A percentile compares a stretch with the other conserved stretches of the same genome.
Evolutionary conservation across 2,888 invertebrate species (phyloP).

Genomic region (Leptura quadrifasciata): DNA sequence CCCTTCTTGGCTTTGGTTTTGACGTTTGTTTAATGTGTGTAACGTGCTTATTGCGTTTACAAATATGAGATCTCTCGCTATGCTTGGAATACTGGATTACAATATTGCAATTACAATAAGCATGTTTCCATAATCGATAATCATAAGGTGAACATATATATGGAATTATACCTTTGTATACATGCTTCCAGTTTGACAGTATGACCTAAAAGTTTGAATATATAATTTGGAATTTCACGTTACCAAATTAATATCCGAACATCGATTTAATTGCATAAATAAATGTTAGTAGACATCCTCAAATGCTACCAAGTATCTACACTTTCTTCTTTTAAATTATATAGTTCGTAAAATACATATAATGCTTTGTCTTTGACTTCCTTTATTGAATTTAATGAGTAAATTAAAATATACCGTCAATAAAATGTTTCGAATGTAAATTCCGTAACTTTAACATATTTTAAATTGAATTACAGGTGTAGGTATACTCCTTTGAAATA

Average conservation of each 20-base stretch:
- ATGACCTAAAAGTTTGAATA: background rate
- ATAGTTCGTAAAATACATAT: background rate
- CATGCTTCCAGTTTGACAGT: background rate
- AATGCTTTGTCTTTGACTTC: background rate
- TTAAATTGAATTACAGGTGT: background rate
- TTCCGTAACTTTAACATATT: background rate
- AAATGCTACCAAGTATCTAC: background rate
- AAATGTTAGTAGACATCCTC: background rate
- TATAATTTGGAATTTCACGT: background rate
- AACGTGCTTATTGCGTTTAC: too few species aligned
- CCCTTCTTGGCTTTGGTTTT: too few species aligned
- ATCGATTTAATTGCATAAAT: background rate
- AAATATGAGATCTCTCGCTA: too few species aligned
- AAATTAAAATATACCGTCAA: background rate
- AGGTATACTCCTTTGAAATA: background rate
- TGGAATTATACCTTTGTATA: too few species aligned
- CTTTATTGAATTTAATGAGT: background rate
- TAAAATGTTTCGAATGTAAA: background rate
- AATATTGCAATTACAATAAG: too few species aligned
- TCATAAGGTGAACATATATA: too few species aligned
- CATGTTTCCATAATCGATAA: too few species aligned
- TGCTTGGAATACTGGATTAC: too few species aligned
- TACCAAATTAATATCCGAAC: background rate
- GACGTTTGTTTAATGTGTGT: too few species aligned
- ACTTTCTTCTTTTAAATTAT: slow-evolving; percentile 4